Percentiles rank a stretch among this genome's conserved stretches.
phyloP scores from a whole-genome alignment of 2,797 vertebrate genomes.

The Poeciliopsis infans region DNA sequence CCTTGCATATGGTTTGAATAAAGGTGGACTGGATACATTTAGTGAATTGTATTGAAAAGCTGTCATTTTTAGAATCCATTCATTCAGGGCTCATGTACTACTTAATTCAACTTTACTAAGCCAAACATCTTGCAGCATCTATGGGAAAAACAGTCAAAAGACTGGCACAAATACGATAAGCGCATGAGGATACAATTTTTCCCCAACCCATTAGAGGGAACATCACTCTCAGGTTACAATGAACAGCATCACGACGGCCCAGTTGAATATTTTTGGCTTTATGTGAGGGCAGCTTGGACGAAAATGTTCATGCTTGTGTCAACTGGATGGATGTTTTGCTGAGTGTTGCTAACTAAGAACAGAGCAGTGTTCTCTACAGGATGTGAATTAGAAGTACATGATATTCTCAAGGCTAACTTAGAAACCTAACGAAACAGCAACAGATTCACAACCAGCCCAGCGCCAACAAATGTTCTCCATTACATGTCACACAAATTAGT shows the following conservation, averaged over 20 bases:
- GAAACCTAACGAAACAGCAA: constrained; percentile 43
- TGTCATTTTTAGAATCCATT: constrained; percentile 50
- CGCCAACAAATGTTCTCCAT: constrained; percentile 53
- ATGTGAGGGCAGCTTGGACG: constrained; percentile 18
- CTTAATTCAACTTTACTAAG: constrained; percentile 33
- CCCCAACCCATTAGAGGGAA: constrained; percentile 43
- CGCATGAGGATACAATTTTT: constrained; percentile 41
- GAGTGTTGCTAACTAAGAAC: constrained; percentile 53
- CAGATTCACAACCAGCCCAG: constrained; percentile 29
- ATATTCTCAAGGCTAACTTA: constrained; percentile 47
- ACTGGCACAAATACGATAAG: constrained; percentile 25
- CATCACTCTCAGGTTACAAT: constrained; percentile 40
- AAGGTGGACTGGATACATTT: constrained; percentile 44
- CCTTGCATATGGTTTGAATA: constrained; percentile 58
- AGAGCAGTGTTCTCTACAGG: constrained; percentile 30
- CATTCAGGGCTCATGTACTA: constrained; percentile 30
- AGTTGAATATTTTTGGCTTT: constrained; percentile 39
- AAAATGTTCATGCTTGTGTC: constrained; percentile 47
- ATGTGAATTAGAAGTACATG: constrained; percentile 37
- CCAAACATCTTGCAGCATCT: constrained; percentile 29
- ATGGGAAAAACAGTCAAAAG: constrained; percentile 27
- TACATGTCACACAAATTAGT: constrained; percentile 21
- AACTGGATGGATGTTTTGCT: constrained; percentile 37
- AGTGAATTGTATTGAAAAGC: constrained; percentile 36
- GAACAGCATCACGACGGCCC: constrained; percentile 8